Evolutionary conservation across 2,888 invertebrate species (phyloP), one percentile per base, ranked within the genome.

Genomic region (Mythimna albipuncta): DNA sequence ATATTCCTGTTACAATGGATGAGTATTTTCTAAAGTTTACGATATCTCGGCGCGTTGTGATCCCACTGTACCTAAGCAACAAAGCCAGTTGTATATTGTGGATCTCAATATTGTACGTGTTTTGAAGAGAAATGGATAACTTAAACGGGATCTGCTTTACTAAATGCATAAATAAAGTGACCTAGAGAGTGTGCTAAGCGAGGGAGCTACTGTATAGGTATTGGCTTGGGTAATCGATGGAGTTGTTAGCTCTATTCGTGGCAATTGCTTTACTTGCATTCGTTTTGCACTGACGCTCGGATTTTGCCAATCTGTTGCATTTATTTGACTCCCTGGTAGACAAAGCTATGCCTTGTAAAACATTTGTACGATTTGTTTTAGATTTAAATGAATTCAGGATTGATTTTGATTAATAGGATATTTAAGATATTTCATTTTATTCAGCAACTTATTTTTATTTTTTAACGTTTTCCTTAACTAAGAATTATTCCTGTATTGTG

Each of bases 21-120:
- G 50, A 63, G 50, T 69, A 73, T 64, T 81, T 50, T 26, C 38
- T 11, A 13, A 68, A 72, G 70, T 81, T 79, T 35, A 55, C 65
- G 68, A 76, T 79, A 81, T 76, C 76, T 68, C 44, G 64, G 50
- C 38, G 64, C 59, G 67, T 74, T 69, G 65, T 78, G 81, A 75
- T 81, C 75, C 69, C 57, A 63, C 64, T 70, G 62, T 81, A n/a
- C n/a, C n/a, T n/a, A 78, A 72, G 75, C 69, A 84, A 77, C 82
- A 77, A 75, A 83, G 79, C 83, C 67, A 82, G 65, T 76, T 81
- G 77, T 76, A 76, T 81, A 85, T 77, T 64, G 69, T 69, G 79
- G 78, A 81, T 79, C 77, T 81, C 82, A 83, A 85, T 83, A 79
- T 75, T 76, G 79, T 84, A 85, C 82, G 84, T 84, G 81, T 83